Evolutionary conservation across 2,797 vertebrate genomes (phyloP).

Genomic region (Melopsittacus undulatus): DNA sequence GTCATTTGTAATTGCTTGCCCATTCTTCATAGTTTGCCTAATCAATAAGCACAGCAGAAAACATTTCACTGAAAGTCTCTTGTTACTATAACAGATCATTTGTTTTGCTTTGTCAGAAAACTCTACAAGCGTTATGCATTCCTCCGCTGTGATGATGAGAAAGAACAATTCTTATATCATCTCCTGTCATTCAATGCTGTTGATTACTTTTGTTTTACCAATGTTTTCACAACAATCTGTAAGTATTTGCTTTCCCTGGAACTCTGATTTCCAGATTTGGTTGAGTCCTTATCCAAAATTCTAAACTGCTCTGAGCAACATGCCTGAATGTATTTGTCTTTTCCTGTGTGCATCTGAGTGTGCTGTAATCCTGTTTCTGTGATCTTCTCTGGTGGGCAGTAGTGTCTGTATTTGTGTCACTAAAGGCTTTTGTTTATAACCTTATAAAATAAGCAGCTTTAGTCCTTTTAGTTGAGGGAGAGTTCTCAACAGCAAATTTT

Average conservation of each 20-base stretch:
- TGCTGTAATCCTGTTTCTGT: not conserved
- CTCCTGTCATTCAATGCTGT: constrained; percentile 98
- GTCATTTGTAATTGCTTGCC: not conserved
- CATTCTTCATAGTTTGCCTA: not conserved
- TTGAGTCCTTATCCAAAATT: not conserved
- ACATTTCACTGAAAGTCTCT: not conserved
- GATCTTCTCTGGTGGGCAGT: not conserved
- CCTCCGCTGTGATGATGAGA: constrained; percentile 97
- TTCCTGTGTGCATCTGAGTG: not conserved
- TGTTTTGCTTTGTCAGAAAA: constrained; percentile 83
- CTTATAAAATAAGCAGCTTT: not conserved
- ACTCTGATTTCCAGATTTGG: not conserved
- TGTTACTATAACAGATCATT: constrained; percentile 46
- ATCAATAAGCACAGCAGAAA: not conserved
- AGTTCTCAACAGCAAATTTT: not conserved
- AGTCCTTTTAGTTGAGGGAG: not conserved
- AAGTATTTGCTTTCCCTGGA: constrained; percentile 74
- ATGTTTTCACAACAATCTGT: constrained; percentile 98
- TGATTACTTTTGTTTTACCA: constrained; percentile 99
- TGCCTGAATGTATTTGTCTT: not conserved
- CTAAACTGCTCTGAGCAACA: not conserved
- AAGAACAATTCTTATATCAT: constrained; percentile 98
- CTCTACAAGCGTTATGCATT: constrained; percentile 98
- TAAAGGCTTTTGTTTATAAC: not conserved
- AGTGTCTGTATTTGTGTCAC: not conserved